Percentiles rank a stretch among this genome's conserved stretches.
Conservation (phyloP, 2,888 invertebrate genomes). For the Coleophora deauratella region DNA sequence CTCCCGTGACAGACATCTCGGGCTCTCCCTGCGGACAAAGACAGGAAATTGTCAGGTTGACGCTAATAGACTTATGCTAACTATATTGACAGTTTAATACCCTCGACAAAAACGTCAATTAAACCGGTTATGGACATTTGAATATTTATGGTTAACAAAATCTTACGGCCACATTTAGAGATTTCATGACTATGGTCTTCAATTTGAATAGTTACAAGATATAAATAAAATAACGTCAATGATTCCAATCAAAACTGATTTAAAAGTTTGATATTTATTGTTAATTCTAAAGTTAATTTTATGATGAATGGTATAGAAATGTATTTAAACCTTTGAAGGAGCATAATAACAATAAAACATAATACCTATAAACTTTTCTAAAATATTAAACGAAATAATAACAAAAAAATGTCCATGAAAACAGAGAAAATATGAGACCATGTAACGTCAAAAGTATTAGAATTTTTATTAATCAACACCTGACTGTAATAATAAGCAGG, state of each 20-base stretch:
- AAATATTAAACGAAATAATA: not conserved
- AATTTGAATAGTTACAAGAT: not conserved
- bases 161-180: slow-evolving; percentile 24
- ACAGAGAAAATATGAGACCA: no score
- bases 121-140: slow-evolving; percentile 36
- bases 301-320: no score
- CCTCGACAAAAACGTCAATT: slow-evolving; percentile 6
- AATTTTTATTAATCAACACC: slow-evolving; percentile 7
- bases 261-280: no score
- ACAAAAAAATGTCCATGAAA: no score
- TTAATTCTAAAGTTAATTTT: no score
- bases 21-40: slow-evolving; percentile 84
- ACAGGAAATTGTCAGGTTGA: slow-evolving; percentile 30
- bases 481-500: not conserved
- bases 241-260: no score
- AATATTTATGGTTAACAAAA: slow-evolving; percentile 34
- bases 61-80: slow-evolving; percentile 27
- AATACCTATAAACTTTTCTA: no score
- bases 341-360: no score
- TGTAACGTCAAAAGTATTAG: no score
- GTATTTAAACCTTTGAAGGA: no score
- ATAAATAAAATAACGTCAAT: no score
- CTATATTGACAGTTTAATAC: slow-evolving; percentile 9
- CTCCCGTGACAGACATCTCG: slow-evolving; percentile 87
- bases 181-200: no score